Evolutionary conservation across 2,797 vertebrate species (phyloP).

Genomic region (Adrianichthys oophorus): DNA sequence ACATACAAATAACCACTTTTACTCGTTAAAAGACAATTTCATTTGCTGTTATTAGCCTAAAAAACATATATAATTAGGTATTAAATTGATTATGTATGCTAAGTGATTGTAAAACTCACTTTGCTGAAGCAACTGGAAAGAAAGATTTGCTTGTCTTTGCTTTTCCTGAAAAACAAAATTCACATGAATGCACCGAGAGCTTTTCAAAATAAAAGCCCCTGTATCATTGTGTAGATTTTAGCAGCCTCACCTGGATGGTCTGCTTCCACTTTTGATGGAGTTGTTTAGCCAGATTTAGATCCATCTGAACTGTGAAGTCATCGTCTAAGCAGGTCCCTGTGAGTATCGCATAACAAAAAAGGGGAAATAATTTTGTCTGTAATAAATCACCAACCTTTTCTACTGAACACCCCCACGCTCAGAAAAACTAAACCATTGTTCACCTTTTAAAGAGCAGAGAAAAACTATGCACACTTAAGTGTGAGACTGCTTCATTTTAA

Average conservation of each 20-base stretch:
- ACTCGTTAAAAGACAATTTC: not conserved
- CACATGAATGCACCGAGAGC: not conserved
- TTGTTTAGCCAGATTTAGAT: conserved; percentile 90
- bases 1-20: conserved; percentile 1
- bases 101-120: conserved; percentile 70
- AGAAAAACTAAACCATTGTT: no score
- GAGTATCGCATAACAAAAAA: conserved; percentile 3
- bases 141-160: conserved; percentile 83
- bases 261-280: conserved; percentile 98
- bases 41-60: not conserved
- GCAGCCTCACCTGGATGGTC: conserved; percentile 86
- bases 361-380: no score
- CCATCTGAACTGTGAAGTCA: conserved; percentile 91
- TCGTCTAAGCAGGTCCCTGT: conserved; percentile 84
- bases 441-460: no score
- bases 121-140: conserved; percentile 78
- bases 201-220: not conserved
- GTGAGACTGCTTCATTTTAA: no score
- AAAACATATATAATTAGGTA: not conserved
- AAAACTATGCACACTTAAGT: no score
- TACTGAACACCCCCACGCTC: no score
- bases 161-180: conserved; percentile 80
- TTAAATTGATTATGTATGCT: not conserved
- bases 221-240: not conserved
- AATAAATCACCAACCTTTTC: no score